Conservation (phyloP, 2,888 invertebrate genomes). For the Lepetodrilus schrolli region DNA sequence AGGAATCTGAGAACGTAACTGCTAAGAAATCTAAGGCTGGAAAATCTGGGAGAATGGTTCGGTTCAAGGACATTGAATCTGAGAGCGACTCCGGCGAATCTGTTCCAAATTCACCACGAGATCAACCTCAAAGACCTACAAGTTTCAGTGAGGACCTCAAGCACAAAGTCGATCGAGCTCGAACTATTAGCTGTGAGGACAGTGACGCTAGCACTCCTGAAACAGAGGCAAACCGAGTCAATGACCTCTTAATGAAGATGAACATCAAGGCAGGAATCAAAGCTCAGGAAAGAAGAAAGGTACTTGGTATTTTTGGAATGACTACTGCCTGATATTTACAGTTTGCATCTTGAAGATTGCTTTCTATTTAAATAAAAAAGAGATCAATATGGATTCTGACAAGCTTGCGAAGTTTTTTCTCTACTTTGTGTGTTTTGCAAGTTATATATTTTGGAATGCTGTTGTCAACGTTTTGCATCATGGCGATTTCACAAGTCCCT, state of each 20-base stretch:
- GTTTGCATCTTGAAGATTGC: too few species aligned
- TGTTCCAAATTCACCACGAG: neutral
- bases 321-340: conserved; percentile 17
- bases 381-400: too few species aligned
- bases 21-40: neutral
- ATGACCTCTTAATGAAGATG: conserved; percentile 47
- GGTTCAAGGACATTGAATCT: conserved; percentile 24
- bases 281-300: conserved; percentile 47
- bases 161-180: conserved; percentile 13
- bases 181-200: conserved; percentile 31
- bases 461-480: too few species aligned
- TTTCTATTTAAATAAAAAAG: too few species aligned
- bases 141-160: neutral
- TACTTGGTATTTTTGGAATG: conserved; percentile 32
- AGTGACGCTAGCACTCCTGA: conserved; percentile 42
- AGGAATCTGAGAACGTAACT: neutral
- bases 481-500: too few species aligned
- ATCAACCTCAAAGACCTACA: neutral
- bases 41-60: neutral
- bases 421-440: too few species aligned
- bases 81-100: conserved; percentile 1
- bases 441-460: too few species aligned
- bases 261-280: conserved; percentile 46
- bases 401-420: too few species aligned
- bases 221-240: conserved; percentile 38